phyloP scores from a whole-genome alignment of 1,140 invertebrate genomes.

The Dinothrombium tinctorium region DNA sequence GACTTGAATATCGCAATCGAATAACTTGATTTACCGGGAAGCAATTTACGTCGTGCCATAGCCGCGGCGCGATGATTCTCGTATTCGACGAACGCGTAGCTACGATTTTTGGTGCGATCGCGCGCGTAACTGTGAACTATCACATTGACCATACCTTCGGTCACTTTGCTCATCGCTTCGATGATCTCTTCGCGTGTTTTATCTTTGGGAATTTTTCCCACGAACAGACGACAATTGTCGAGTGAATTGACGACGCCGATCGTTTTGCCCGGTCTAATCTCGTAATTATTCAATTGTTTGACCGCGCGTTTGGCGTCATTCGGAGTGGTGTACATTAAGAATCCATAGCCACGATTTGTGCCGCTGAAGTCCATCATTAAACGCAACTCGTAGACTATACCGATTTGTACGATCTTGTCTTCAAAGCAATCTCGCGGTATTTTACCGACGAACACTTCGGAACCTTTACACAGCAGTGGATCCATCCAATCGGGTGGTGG shows the following conservation, averaged over 20 bases:
- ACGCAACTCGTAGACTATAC: conserved; percentile 43
- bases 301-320: conserved; percentile 33
- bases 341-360: conserved; percentile 50
- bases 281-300: conserved; percentile 35
- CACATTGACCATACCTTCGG: conserved; percentile 38
- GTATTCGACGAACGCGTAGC: conserved; percentile 72
- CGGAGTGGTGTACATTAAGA: conserved; percentile 42
- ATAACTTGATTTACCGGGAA: conserved; percentile 42
- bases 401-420: conserved; percentile 39
- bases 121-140: conserved; percentile 31
- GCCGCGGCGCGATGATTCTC: conserved; percentile 48
- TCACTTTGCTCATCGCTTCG: conserved; percentile 39
- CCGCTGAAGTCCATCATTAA: conserved; percentile 63
- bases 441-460: conserved; percentile 57
- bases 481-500: conserved; percentile 25
- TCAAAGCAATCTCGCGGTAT: conserved; percentile 53
- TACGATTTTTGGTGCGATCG: conserved; percentile 39
- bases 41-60: conserved; percentile 46
- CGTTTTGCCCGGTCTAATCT: conserved; percentile 35
- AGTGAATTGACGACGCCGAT: conserved; percentile 53
- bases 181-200: conserved; percentile 42
- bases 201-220: too few species aligned
- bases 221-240: conserved; percentile 58
- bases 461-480: conserved; percentile 24
- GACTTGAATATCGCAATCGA: conserved; percentile 44